These are phyloP conservation scores for Napeogenes sylphis DNA, from an alignment of 2,888 invertebrate genomes.

Conservation along the genomic window DNA sequence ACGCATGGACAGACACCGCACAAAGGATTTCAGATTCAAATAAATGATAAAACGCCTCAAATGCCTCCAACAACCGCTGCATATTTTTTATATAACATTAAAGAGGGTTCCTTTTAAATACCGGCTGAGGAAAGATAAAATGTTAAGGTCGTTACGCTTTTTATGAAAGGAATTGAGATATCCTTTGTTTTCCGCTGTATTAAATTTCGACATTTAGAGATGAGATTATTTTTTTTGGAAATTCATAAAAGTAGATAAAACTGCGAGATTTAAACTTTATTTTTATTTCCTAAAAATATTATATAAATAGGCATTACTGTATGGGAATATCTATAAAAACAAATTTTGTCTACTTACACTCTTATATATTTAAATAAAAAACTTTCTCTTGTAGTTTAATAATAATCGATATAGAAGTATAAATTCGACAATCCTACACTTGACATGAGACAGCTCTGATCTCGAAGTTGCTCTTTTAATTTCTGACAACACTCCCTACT, in stretches of 20 bases:
- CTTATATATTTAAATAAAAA: no score
- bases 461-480: no score
- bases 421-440: no score
- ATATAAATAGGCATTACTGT: no score
- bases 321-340: no score
- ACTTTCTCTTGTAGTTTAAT: no score
- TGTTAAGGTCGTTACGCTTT: background rate
- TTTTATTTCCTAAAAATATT: no score
- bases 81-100: slow-evolving; percentile 2
- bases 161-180: slow-evolving; percentile 1
- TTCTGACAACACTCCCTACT: background rate
- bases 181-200: background rate
- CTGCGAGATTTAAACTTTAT: no score
- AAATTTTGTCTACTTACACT: no score
- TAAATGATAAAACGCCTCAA: background rate
- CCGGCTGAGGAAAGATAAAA: background rate
- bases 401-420: no score
- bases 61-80: background rate
- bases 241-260: no score
- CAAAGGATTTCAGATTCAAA: slow-evolving; percentile 6
- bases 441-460: no score
- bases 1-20: slow-evolving; percentile 2
- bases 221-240: slow-evolving; percentile 14
- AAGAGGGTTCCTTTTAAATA: slow-evolving; percentile 1
- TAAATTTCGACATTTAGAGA: background rate